Evolutionary conservation across 2,888 invertebrate genomes (phyloP).

Genomic region (Pachymerium ferrugineum): DNA sequence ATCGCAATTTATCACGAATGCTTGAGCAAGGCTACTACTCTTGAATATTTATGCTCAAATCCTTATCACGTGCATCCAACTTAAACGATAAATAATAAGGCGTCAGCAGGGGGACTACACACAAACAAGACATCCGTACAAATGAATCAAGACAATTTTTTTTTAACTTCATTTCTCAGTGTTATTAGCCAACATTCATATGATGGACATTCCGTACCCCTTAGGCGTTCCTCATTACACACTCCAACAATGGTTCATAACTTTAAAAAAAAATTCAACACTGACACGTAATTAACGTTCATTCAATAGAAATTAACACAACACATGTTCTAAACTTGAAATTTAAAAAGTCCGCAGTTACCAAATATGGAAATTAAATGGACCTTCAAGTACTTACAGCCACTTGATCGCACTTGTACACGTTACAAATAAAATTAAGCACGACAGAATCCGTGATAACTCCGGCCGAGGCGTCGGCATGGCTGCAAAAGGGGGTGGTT

Average conservation of each 20-base stretch:
- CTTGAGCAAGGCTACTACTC: slow-evolving; percentile 1
- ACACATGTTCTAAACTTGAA: background rate
- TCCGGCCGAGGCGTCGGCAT: slow-evolving; percentile 27
- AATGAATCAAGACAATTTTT: slow-evolving; percentile 22
- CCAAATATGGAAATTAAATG: slow-evolving; percentile 8
- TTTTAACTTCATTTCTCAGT: background rate
- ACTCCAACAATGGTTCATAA: background rate
- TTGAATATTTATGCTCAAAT: slow-evolving; percentile 12
- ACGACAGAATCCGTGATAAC: slow-evolving; percentile 7
- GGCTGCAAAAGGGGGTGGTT: slow-evolving; percentile 22
- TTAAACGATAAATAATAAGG: slow-evolving; percentile 22
- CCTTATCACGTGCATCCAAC: slow-evolving; percentile 1
- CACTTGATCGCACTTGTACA: slow-evolving; percentile 23
- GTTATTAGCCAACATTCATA: slow-evolving; percentile 16
- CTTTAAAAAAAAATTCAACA: background rate
- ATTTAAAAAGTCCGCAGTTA: background rate
- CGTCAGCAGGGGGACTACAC: slow-evolving; percentile 19
- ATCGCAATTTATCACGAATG: slow-evolving; percentile 19
- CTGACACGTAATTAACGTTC: slow-evolving; percentile 4
- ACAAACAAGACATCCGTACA: slow-evolving; percentile 24
- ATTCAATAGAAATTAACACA: background rate
- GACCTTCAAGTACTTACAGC: slow-evolving; percentile 4
- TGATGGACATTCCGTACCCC: background rate
- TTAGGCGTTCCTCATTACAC: slow-evolving; percentile 16
- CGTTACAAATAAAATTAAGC: slow-evolving; percentile 4